Evolutionary conservation across 2,888 invertebrate species (phyloP).

Genomic region (Ormyrus rosae): DNA sequence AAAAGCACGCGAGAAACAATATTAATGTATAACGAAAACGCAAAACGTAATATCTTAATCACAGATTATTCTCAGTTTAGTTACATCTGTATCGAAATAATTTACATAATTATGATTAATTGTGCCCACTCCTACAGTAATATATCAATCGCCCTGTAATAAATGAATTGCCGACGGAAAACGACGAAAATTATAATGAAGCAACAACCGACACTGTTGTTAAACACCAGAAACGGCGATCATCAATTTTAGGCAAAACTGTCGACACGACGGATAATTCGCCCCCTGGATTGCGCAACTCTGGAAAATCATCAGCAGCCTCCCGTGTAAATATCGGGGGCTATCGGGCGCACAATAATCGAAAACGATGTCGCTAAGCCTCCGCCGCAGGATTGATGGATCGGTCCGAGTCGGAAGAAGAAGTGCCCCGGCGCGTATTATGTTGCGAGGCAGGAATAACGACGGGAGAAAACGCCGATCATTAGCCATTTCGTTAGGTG

Average conservation of each 20-base stretch:
- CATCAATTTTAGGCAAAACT: conserved; percentile 39
- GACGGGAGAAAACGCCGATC: neutral
- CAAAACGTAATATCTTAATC: too few relatives aligned
- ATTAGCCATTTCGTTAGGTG: conserved; percentile 29
- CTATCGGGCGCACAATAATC: conserved; percentile 30
- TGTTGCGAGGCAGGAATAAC: neutral
- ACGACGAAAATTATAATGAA: conserved; percentile 3
- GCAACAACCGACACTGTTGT: neutral
- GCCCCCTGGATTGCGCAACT: conserved; percentile 3
- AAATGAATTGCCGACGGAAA: conserved; percentile 4
- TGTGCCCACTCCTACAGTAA: neutral
- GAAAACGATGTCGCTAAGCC: conserved; percentile 10
- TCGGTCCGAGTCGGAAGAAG: neutral
- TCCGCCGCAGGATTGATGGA: conserved; percentile 34
- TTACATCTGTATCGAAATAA: neutral
- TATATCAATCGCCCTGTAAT: conserved; percentile 15
- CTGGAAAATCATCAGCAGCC: conserved; percentile 34
- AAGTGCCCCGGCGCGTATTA: conserved; percentile 3
- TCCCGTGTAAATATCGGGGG: neutral
- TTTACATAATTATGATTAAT: too few relatives aligned
- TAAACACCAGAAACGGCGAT: conserved; percentile 8
- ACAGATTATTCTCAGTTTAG: neutral
- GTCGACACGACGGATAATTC: conserved; percentile 27
- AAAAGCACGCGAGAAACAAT: too few relatives aligned
- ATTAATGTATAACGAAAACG: too few relatives aligned